Base-by-base conservation (phyloP, 37 sponge, comb jelly and placozoan genomes). In the Axinella damicornis region DNA sequence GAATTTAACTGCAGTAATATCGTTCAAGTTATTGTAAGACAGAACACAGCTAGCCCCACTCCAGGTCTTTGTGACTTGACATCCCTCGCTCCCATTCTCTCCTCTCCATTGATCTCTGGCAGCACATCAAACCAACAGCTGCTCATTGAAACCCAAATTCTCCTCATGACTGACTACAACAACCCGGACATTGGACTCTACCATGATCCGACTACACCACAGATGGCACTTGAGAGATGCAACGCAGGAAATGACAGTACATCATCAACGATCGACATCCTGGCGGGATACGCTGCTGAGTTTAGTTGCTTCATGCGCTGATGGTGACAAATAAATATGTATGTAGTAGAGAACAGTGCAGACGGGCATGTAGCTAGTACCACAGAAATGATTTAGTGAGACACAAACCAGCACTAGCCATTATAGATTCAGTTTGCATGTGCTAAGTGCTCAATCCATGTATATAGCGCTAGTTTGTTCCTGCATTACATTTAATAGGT, bases 181-280 rank as follows among this genome's bases (percentile, higher is more conserved):
- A 37, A 80, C 37, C 64, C 63, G 21, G 65, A 72, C 9, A n/a
- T 82, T 2, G 83, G 83, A 11, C 28, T 82, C 31, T 82, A 72
- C 53, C 17, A 22, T 37, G 83, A 73, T 21, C 53, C 15, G 6
- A 65, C 25, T 27, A 14, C 67, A 19, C 21, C 52, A 6, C 37
- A 6, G 24, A 22, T 37, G 5, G 68, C 80, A 14, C 4, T 18
- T 53, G 55, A 52, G 40, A 62, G 46, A 30, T 76, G 77, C 62
- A 58, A 58, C 32, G 74, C 74, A 22, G 62, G 62, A 32, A 21
- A 21, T 13, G 36, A 5, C 20, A 35, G 2, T 9, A 76, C 61
- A 14, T 12, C 35, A 6, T 12, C 15, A 36, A 33, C 11, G 5
- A 11, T 76, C 19, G 36, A 76, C 37, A 12, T 27, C 18, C 19